These are phyloP conservation scores for Drosophila maculinotata DNA, from an alignment of 2,888 invertebrate species.

Conservation along the genomic window DNA sequence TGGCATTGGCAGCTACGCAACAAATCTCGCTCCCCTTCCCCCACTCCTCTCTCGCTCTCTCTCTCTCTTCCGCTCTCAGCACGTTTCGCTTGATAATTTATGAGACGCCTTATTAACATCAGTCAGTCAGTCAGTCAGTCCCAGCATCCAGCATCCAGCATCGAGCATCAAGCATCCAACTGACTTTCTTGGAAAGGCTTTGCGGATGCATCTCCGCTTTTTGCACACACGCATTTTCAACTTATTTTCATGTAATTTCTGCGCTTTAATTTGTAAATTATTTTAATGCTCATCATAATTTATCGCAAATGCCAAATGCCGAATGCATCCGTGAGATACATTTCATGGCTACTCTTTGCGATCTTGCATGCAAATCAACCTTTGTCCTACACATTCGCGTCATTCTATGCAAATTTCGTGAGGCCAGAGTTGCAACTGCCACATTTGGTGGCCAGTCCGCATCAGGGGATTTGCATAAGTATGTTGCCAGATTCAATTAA, in stretches of 20 bases:
- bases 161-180: constrained; percentile 28
- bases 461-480: constrained; percentile 76
- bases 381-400: constrained; percentile 17
- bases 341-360: background rate
- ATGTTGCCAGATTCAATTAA: constrained; percentile 75
- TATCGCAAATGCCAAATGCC: constrained; percentile 36
- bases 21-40: background rate
- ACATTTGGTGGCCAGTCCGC: constrained; percentile 56
- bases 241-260: constrained; percentile 76
- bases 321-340: constrained; percentile 12
- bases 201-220: constrained; percentile 62
- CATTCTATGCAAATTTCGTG: constrained; percentile 72
- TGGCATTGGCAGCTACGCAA: constrained; percentile 47
- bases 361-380: constrained; percentile 63
- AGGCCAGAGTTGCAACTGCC: constrained; percentile 41
- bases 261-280: constrained; percentile 82
- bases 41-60: too few species aligned
- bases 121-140: constrained; percentile 48
- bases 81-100: constrained; percentile 80
- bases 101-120: constrained; percentile 83
- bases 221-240: constrained; percentile 37
- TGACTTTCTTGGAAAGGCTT: constrained; percentile 74
- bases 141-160: too few species aligned
- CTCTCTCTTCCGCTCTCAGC: constrained; percentile 40
- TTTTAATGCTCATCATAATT: constrained; percentile 78